Percentiles rank a stretch among this genome's conserved stretches.
Conservation (phyloP, 2,113 vertebrate species). For the Tachysurus vachellii region DNA sequence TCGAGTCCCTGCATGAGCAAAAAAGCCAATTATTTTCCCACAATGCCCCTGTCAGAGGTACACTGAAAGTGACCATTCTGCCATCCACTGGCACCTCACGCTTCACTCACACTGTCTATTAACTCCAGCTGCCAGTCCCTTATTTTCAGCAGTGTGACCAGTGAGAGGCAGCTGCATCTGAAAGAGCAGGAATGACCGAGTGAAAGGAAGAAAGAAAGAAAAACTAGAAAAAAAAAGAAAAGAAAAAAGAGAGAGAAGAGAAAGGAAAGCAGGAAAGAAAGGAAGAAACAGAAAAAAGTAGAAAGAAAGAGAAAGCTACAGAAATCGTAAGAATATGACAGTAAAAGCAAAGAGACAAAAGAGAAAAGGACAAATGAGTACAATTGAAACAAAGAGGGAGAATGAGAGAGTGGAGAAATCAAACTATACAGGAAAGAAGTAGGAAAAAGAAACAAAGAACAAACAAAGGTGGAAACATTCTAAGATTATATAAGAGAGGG, state of each 20-base stretch:
- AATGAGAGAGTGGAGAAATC: neutral
- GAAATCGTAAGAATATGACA: neutral
- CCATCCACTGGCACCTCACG: constrained; percentile 67
- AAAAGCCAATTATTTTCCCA: constrained; percentile 76
- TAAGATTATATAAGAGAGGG: neutral
- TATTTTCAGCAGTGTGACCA: constrained; percentile 77
- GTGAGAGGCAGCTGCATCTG: constrained; percentile 69
- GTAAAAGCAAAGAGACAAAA: neutral
- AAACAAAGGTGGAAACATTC: neutral
- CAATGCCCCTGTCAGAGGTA: constrained; percentile 73
- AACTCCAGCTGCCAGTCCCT: constrained; percentile 75
- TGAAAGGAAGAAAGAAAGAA: neutral
- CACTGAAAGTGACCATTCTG: constrained; percentile 72
- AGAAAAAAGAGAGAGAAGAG: neutral
- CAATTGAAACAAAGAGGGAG: neutral
- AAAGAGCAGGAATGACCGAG: constrained; percentile 72
- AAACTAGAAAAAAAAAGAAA: neutral
- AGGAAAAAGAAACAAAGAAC: neutral
- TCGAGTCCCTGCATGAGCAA: constrained; percentile 65
- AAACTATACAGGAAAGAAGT: neutral
- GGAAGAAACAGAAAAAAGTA: too few species aligned
- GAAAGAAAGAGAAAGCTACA: neutral
- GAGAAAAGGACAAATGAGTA: too few species aligned
- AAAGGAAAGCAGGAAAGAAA: neutral
- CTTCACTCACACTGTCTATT: constrained; percentile 70